Base-by-base conservation (phyloP, 2,888 invertebrate genomes). In the Monoplex corrugatus region DNA sequence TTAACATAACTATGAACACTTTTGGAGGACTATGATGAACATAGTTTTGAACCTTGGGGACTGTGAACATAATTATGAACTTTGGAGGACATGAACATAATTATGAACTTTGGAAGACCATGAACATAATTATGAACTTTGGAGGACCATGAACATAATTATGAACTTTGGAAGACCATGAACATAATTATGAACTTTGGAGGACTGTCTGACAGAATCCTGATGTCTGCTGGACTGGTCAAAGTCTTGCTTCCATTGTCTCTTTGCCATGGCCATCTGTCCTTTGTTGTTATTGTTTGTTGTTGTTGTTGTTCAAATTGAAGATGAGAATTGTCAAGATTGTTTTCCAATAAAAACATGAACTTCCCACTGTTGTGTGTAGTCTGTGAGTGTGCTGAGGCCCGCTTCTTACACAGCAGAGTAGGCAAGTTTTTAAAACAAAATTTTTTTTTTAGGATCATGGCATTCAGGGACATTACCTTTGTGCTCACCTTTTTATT, bases 271-370 rank as follows among this genome's bases (percentile, higher is more conserved):
- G 28, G 57, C 32, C 35, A 84, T 84, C 50, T 35, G 32, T 84
- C 84, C 84, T 28, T 57, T 45, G 16, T 50, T 23, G 16, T 68
- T 68, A 19, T 10, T 50, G 50, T 45, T 35, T n/a, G 8, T 10
- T 82, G 6, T 32, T 75, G 10, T 19, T 80, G n/a, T 40, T 40
- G 28, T 32, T 43, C 43, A 40, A 80, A 28, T 43, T 80, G 78
- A 40, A 80, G 50, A 57, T 84, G 32, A 57, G 32, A 84, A 13
- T 50, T 45, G 50, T 82, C 82, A 44, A 45, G 43, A 44, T 6
- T 10, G 84, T 19, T 84, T 83, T 84, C 45, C 50, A 57, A 84
- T 82, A 84, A 84, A 84, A 38, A 57, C 16, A 84, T 23, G 45
- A 83, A 45, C 28, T 80, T 80, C 28, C 43, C 38, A 13, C 13